These are phyloP conservation scores for Encarsia formosa DNA, from an alignment of 2,888 invertebrate genomes.

Conservation along the genomic window DNA sequence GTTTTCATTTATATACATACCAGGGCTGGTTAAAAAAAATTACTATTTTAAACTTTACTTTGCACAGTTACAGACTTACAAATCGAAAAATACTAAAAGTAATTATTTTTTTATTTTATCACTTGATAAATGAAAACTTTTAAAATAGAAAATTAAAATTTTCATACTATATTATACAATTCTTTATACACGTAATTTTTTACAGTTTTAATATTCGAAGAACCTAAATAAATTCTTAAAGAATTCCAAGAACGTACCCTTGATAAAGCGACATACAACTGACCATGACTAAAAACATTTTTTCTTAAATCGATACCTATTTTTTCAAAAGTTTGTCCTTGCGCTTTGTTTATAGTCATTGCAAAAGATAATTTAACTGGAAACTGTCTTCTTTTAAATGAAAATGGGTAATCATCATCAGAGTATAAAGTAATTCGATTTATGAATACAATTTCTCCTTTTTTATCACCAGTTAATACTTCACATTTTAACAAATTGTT, in stretches of 20 bases:
- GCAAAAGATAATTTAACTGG: neutral
- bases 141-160: too few relatives aligned
- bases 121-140: too few relatives aligned
- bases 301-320: neutral
- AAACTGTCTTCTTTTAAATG: conserved; percentile 4
- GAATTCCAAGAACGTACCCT: neutral
- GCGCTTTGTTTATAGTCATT: conserved; percentile 5
- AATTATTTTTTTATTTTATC: too few relatives aligned
- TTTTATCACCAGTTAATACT: conserved; percentile 2
- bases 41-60: too few relatives aligned
- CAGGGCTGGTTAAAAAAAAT: too few relatives aligned
- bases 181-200: neutral
- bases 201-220: neutral
- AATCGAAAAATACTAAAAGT: too few relatives aligned
- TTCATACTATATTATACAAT: too few relatives aligned
- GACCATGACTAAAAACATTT: neutral
- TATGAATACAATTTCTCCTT: neutral
- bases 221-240: neutral
- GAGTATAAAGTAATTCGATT: conserved; percentile 20
- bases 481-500: neutral
- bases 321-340: conserved; percentile 1
- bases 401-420: conserved; percentile 6
- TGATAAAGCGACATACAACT: conserved; percentile 10
- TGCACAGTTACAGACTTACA: too few relatives aligned
- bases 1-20: too few relatives aligned